These are phyloP conservation scores for Diloba caeruleocephala DNA, from an alignment of 2,888 invertebrate species.

Conservation along the genomic window DNA sequence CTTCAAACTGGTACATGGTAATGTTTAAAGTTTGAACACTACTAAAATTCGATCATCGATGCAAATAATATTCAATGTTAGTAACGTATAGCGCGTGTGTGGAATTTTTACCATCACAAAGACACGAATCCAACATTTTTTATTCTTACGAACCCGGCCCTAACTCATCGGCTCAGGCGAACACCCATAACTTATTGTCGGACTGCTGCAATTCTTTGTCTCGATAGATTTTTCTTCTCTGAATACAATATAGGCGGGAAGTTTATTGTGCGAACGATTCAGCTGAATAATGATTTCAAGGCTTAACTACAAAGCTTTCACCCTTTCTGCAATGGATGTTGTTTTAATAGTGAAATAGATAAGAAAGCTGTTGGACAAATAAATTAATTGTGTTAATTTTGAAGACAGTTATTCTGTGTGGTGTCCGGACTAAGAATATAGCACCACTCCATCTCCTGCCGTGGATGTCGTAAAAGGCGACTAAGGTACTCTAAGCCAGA, in stretches of 20 bases:
- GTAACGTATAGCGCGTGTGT: constrained; percentile 25
- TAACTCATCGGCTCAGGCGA: constrained; percentile 49
- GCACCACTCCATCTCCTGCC: too few species aligned
- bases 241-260: constrained; percentile 42
- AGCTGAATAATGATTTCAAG: constrained; percentile 34
- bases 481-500: too few species aligned
- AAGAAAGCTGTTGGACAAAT: too few species aligned
- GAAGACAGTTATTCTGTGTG: too few species aligned
- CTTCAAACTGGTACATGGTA: too few species aligned
- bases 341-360: too few species aligned
- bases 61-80: constrained; percentile 10
- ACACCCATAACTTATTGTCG: constrained; percentile 50
- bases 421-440: too few species aligned
- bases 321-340: not conserved
- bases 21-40: not conserved
- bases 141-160: constrained; percentile 36
- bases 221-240: constrained; percentile 45
- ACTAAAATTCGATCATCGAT: not conserved
- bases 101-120: constrained; percentile 30
- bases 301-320: constrained; percentile 11
- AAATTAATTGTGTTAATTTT: too few species aligned
- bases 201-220: constrained; percentile 46
- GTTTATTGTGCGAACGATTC: constrained; percentile 43
- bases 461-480: too few species aligned
- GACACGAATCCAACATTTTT: constrained; percentile 47